phyloP scores from a whole-genome alignment of 2,113 vertebrate species.

The Bubo bubo region DNA sequence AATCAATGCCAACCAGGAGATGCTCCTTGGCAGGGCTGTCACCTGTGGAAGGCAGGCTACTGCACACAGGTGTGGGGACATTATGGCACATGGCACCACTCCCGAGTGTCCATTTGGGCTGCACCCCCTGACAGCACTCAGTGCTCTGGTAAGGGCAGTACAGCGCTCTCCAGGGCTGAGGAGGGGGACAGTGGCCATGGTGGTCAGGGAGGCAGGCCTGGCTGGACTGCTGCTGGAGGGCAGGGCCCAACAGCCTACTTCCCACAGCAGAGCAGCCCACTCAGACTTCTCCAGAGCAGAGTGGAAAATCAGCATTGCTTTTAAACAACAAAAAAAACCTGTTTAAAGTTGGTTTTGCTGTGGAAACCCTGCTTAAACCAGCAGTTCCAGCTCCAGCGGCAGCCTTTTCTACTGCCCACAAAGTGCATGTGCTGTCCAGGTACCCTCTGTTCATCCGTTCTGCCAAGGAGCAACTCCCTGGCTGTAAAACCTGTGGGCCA shows the following conservation, averaged over 20 bases:
- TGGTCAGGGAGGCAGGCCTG: not conserved
- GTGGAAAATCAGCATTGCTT: not conserved
- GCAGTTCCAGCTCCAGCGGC: not conserved
- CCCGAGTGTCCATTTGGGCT: not conserved
- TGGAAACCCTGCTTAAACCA: not conserved
- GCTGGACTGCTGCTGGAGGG: not conserved
- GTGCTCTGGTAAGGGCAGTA: not conserved
- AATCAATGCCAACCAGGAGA: not conserved
- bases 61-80: rapidly evolving
- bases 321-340: not conserved
- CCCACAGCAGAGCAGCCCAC: rapidly evolving
- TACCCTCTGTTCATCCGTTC: not conserved
- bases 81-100: not conserved
- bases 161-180: not conserved
- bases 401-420: not conserved
- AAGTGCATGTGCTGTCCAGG: not conserved
- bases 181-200: rapidly evolving
- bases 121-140: rapidly evolving
- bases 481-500: not conserved
- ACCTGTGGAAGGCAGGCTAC: not conserved
- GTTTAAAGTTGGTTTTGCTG: not conserved
- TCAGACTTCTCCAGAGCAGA: not conserved
- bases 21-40: not conserved
- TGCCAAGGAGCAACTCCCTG: not conserved
- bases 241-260: not conserved